Conservation (phyloP, 2,113 vertebrate genomes). For the Micronycteris hirsuta region DNA sequence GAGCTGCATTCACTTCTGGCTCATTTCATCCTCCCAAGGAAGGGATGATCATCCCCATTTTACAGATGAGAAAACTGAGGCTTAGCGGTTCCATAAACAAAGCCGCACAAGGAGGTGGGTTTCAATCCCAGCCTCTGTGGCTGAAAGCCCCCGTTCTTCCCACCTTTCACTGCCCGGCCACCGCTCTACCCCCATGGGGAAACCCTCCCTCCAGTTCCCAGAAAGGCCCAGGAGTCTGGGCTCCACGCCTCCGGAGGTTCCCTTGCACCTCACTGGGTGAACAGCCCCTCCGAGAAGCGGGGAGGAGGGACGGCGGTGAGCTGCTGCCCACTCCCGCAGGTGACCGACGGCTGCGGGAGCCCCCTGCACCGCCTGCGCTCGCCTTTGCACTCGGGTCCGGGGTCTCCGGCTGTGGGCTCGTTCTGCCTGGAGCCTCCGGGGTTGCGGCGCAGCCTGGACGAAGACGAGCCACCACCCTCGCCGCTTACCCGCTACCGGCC, state of each 20-base stretch:
- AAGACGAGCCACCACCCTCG: constrained; percentile 74
- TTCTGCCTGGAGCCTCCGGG: constrained; percentile 86
- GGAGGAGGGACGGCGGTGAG: not conserved
- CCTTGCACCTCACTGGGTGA: not conserved
- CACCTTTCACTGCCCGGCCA: not conserved
- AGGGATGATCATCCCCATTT: not conserved
- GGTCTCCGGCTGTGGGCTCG: constrained; percentile 71
- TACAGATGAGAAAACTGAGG: not conserved
- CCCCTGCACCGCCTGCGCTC: constrained; percentile 81
- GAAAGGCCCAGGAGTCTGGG: not conserved
- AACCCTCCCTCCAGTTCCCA: not conserved
- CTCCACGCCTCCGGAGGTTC: accelerated
- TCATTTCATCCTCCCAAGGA: not conserved
- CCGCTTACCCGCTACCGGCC: constrained; percentile 84
- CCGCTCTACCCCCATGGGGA: not conserved
- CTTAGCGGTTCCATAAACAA: not conserved
- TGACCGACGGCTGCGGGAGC: constrained; percentile 79
- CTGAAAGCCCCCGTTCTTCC: not conserved
- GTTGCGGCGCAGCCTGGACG: constrained; percentile 80
- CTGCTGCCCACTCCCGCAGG: constrained; percentile 49
- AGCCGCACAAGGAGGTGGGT: not conserved
- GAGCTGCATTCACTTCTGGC: not conserved
- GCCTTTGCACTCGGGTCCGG: constrained; percentile 80
- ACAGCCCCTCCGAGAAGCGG: not conserved
- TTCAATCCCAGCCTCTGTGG: not conserved